Conservation (phyloP, 37 sponge, comb jelly and placozoan genomes). For the Amphimedon queenslandica region DNA sequence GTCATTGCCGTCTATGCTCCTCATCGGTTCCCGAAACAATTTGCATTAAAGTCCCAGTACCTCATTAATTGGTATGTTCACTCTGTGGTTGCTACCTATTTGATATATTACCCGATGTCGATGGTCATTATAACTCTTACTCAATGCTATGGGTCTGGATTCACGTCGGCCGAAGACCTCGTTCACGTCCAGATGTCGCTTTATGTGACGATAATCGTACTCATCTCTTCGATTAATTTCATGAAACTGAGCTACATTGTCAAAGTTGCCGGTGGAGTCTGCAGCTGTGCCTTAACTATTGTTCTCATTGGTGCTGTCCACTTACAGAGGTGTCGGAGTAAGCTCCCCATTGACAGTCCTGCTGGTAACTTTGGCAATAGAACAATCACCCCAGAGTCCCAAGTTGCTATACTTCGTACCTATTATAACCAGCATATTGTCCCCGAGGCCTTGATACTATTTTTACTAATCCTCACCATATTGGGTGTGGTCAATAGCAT, state of each 20-base stretch:
- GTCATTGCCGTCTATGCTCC: constrained; percentile 37
- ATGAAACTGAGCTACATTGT: constrained; percentile 69
- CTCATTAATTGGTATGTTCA: constrained; percentile 65
- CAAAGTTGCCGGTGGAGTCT: constrained; percentile 43
- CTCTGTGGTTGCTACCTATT: constrained; percentile 43
- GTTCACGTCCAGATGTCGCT: constrained; percentile 56
- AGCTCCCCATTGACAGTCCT: background rate
- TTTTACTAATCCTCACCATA: constrained; percentile 54
- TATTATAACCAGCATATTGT: constrained; percentile 55
- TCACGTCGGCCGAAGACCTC: constrained; percentile 6
- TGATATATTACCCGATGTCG: constrained; percentile 70
- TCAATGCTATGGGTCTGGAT: constrained; percentile 5
- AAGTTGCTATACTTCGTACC: constrained; percentile 1
- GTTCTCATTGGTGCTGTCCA: constrained; percentile 26
- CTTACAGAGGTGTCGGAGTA: constrained; percentile 9
- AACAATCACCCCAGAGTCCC: background rate
- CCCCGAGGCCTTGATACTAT: constrained; percentile 43
- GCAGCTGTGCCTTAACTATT: constrained; percentile 14
- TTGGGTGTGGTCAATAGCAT: constrained; percentile 62
- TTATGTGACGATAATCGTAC: constrained; percentile 47
- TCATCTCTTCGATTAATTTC: constrained; percentile 54
- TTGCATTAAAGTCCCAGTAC: constrained; percentile 24
- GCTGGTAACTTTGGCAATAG: background rate
- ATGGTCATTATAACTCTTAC: constrained; percentile 44
- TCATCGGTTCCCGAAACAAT: constrained; percentile 28